phyloP scores from a whole-genome alignment of 2,888 invertebrate genomes.

The Sinhomidia bicolor region DNA sequence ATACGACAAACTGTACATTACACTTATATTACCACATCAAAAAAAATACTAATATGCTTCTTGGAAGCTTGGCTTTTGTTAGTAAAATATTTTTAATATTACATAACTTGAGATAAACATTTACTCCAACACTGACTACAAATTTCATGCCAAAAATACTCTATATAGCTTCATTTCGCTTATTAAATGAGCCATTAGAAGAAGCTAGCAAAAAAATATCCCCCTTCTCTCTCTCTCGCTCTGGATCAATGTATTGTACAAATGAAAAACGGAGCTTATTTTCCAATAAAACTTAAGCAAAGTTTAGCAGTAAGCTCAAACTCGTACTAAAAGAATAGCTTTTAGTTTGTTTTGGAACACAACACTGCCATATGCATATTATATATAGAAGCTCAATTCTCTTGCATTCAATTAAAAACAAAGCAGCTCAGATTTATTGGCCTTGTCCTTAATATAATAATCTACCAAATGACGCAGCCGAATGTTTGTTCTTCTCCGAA shows the following conservation, averaged over 20 bases:
- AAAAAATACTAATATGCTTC: no score
- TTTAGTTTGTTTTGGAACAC: background rate
- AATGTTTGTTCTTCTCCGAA: background rate
- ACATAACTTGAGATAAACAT: background rate
- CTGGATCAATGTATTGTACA: background rate
- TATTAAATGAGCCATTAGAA: conserved; percentile 39
- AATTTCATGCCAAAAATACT: conserved; percentile 29
- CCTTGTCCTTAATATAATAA: conserved; percentile 57
- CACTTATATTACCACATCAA: no score
- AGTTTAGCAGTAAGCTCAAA: background rate
- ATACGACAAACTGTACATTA: background rate
- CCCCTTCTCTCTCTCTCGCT: no score
- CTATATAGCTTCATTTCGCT: conserved; percentile 11
- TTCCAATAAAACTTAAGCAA: conserved; percentile 20
- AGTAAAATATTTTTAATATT: conserved; percentile 1
- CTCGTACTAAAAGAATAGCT: background rate
- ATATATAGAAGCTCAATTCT: background rate
- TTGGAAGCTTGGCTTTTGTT: background rate
- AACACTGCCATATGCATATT: background rate
- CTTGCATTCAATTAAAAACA: conserved; percentile 32
- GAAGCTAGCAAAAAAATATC: background rate
- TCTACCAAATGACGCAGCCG: conserved; percentile 15
- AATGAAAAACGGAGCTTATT: conserved; percentile 38
- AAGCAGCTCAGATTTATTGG: conserved; percentile 15
- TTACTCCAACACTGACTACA: background rate